A percentile compares a stretch with the other conserved stretches of the same genome.
Conservation (phyloP, 2,113 vertebrate species). For the Chloroceryle aenea region DNA sequence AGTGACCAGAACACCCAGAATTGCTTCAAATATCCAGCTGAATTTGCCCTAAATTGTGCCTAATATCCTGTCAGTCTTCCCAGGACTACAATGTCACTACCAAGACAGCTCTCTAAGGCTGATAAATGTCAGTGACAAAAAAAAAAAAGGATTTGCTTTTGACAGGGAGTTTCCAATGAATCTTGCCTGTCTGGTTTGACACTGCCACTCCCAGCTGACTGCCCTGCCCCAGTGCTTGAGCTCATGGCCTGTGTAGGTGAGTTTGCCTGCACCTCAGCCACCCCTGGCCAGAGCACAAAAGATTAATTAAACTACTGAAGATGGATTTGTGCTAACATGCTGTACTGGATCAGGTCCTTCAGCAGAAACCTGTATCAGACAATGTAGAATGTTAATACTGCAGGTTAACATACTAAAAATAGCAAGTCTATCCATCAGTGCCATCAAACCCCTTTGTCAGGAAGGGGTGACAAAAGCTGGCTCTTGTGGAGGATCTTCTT, state of each 20-base stretch:
- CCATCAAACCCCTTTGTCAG: neutral
- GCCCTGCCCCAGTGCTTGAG: neutral
- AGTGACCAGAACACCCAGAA: neutral
- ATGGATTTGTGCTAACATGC: neutral
- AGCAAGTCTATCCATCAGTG: neutral
- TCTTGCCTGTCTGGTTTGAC: conserved; percentile 47
- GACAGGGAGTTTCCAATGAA: conserved; percentile 13
- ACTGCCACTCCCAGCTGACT: neutral
- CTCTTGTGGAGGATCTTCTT: neutral
- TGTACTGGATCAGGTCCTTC: neutral
- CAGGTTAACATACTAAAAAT: neutral
- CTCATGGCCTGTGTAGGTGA: neutral
- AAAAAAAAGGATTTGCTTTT: neutral
- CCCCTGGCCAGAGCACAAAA: neutral
- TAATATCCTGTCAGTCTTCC: neutral
- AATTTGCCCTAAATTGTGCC: neutral
- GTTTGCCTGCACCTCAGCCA: neutral
- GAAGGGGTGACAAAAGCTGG: neutral
- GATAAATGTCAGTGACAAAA: neutral
- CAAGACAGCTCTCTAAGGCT: neutral
- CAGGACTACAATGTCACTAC: neutral
- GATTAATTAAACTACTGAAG: neutral
- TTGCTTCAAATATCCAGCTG: neutral
- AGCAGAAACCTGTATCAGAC: neutral
- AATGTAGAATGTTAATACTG: neutral